Evolutionary conservation across 2,888 invertebrate genomes (phyloP).

Genomic region (Brenthis hecate): DNA sequence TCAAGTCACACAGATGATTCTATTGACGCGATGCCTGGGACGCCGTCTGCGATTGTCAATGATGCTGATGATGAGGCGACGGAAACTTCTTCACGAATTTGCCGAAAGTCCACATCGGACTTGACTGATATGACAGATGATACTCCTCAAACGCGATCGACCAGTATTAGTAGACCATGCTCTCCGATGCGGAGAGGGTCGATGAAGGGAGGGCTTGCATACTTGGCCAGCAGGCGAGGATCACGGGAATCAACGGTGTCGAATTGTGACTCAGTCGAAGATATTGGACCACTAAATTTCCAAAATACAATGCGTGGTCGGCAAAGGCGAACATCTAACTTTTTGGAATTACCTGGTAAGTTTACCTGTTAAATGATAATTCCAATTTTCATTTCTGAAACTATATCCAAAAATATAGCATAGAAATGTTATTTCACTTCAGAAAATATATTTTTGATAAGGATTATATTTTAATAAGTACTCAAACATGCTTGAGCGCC

Average conservation of each 20-base stretch:
- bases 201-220: slow-evolving; percentile 87
- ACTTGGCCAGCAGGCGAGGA: slow-evolving; percentile 92
- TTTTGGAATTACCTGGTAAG: slow-evolving; percentile 92
- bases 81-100: slow-evolving; percentile 75
- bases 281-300: slow-evolving; percentile 90
- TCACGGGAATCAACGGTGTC: slow-evolving; percentile 90
- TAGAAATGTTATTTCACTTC: no score
- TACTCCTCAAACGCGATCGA: slow-evolving; percentile 83
- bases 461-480: neutral
- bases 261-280: slow-evolving; percentile 85
- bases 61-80: slow-evolving; percentile 76
- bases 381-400: no score
- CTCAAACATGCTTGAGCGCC: no score
- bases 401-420: no score
- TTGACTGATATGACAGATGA: slow-evolving; percentile 84
- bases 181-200: slow-evolving; percentile 87
- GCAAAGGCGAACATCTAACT: slow-evolving; percentile 92
- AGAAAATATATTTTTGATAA: neutral
- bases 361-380: no score
- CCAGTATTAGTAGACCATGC: slow-evolving; percentile 83
- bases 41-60: slow-evolving; percentile 67
- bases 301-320: slow-evolving; percentile 89
- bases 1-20: slow-evolving; percentile 78
- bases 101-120: slow-evolving; percentile 90
- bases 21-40: slow-evolving; percentile 67